Evolutionary conservation across 2,797 vertebrate species (phyloP).

Genomic region (Limnodromus scolopaceus): DNA sequence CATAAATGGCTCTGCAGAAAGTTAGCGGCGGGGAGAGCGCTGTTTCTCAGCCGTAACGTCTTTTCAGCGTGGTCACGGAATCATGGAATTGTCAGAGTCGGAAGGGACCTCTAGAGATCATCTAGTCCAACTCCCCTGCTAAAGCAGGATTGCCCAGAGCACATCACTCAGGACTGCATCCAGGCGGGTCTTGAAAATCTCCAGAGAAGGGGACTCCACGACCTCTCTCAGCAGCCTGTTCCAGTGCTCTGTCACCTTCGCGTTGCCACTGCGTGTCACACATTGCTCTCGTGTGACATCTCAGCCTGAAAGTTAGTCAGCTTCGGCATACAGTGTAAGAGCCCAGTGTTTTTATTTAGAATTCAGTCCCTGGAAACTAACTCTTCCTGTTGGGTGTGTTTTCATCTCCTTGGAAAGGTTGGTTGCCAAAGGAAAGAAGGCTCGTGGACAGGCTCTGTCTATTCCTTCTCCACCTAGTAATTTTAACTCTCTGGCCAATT

Average conservation of each 20-base stretch:
- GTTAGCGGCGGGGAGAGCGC: fast-evolving
- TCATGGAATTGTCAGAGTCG: too few species aligned
- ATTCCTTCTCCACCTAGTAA: neutral
- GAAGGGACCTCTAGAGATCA: too few species aligned
- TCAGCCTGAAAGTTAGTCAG: fast-evolving
- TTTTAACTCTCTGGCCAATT: neutral
- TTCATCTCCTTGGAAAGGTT: neutral
- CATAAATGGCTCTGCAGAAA: fast-evolving
- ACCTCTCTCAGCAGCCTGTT: too few species aligned
- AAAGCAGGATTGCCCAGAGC: too few species aligned
- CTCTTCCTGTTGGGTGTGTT: neutral
- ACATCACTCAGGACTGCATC: too few species aligned
- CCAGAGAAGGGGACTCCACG: too few species aligned
- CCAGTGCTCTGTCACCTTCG: too few species aligned
- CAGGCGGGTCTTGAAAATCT: too few species aligned
- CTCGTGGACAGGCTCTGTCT: neutral
- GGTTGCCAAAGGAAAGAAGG: neutral
- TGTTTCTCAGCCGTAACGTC: fast-evolving
- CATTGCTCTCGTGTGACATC: neutral
- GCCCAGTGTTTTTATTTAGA: too few species aligned
- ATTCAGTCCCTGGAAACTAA: neutral
- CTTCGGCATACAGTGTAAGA: fast-evolving
- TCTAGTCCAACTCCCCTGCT: too few species aligned
- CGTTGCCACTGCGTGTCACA: neutral
- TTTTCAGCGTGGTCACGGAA: fast-evolving